Percentiles rank a stretch among this genome's conserved stretches.
phyloP scores from a whole-genome alignment of 2,888 invertebrate genomes.

The Epicampocera succincta region DNA sequence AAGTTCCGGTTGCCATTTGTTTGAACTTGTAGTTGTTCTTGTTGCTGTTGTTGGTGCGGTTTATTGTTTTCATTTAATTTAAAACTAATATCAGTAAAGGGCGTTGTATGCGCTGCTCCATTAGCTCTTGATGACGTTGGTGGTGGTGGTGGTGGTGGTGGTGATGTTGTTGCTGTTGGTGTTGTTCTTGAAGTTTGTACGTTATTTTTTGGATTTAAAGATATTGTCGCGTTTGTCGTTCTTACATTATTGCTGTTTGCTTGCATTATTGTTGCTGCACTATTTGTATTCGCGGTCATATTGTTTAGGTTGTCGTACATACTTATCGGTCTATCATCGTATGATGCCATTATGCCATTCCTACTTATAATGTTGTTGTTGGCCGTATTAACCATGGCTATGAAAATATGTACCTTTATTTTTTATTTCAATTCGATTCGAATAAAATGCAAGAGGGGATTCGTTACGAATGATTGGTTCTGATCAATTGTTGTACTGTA shows the following conservation, averaged over 20 bases:
- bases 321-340: constrained; percentile 79
- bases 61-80: constrained; percentile 70
- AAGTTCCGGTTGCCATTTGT: constrained; percentile 69
- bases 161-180: constrained; percentile 20
- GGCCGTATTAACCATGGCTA: constrained; percentile 45
- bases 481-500: constrained; percentile 18
- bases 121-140: constrained; percentile 67
- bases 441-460: constrained; percentile 11
- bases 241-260: constrained; percentile 71
- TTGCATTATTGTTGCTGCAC: constrained; percentile 48
- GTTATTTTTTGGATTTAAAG: constrained; percentile 54
- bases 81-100: constrained; percentile 72
- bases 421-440: constrained; percentile 2
- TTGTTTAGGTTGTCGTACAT: constrained; percentile 80
- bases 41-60: constrained; percentile 59
- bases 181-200: constrained; percentile 26
- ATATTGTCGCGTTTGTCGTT: constrained; percentile 68
- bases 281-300: constrained; percentile 61
- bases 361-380: constrained; percentile 25
- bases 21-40: constrained; percentile 51
- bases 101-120: constrained; percentile 71
- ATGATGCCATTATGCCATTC: constrained; percentile 73
- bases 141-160: constrained; percentile 62
- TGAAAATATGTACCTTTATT: constrained; percentile 6
- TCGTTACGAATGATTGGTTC: background rate